Conservation (phyloP, 2,113 vertebrate species). For the Caretta caretta region DNA sequence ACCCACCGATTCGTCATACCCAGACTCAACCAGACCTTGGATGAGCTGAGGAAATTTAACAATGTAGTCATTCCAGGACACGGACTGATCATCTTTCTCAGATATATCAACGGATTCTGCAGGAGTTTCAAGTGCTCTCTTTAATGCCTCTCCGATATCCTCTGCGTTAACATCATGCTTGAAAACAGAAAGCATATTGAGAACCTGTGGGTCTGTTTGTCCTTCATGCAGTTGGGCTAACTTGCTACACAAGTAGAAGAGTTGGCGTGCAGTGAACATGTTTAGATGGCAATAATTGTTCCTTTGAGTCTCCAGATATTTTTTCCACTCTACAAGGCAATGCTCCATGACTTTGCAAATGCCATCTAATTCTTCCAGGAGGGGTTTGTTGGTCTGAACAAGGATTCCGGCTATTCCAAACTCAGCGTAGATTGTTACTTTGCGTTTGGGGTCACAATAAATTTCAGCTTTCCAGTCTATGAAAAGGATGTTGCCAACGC, state of each 20-base stretch:
- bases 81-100: rapidly evolving
- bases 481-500: constrained; percentile 82
- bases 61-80: neutral
- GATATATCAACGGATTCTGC: rapidly evolving
- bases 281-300: constrained; percentile 75
- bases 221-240: constrained; percentile 55
- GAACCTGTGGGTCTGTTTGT: constrained; percentile 45
- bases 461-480: constrained; percentile 71
- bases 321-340: constrained; percentile 77
- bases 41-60: neutral
- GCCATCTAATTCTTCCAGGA: constrained; percentile 66
- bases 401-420: constrained; percentile 55
- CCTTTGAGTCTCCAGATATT: constrained; percentile 72
- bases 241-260: constrained; percentile 80
- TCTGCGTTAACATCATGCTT: constrained; percentile 68
- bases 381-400: constrained; percentile 48
- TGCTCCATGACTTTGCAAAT: constrained; percentile 76
- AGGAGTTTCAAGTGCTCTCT: neutral
- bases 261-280: constrained; percentile 80
- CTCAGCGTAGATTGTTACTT: constrained; percentile 64
- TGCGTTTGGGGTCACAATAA: constrained; percentile 54
- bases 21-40: neutral
- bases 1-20: neutral
- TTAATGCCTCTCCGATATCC: constrained; percentile 57
- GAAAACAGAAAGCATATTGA: constrained; percentile 75